Conservation (phyloP, 30 jellyfish, hydroid and myxozoan genomes). For the Rhopilema esculentum region DNA sequence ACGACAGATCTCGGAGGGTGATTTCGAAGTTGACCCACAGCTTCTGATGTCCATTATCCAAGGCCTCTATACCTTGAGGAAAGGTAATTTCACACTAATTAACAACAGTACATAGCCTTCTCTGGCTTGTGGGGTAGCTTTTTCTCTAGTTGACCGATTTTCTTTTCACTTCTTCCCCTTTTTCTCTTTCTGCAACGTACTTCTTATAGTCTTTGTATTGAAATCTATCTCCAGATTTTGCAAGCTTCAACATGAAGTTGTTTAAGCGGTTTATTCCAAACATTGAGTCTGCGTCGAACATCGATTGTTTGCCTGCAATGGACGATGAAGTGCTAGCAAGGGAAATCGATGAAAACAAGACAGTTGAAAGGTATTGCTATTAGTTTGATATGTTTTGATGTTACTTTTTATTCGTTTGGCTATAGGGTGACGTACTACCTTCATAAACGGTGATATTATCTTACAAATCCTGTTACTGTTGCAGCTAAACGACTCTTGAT, state of each 20-base stretch:
- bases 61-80: constrained; percentile 45
- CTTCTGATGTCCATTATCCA: constrained; percentile 51
- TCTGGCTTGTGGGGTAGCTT: neutral
- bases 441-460: neutral
- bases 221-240: constrained; percentile 20
- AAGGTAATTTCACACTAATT: constrained; percentile 24
- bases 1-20: constrained; percentile 39
- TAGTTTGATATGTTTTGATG: too few relatives aligned
- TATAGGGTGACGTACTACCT: too few relatives aligned
- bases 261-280: constrained; percentile 67
- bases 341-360: neutral
- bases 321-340: neutral
- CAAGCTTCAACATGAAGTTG: constrained; percentile 48
- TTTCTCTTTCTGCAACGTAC: too few relatives aligned
- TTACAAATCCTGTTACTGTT: neutral
- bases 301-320: constrained; percentile 55
- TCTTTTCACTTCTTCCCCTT: neutral
- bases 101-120: too few relatives aligned
- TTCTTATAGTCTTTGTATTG: neutral
- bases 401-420: too few relatives aligned
- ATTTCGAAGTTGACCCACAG: constrained; percentile 51
- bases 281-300: constrained; percentile 27
- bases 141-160: neutral
- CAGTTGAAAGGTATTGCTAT: neutral
- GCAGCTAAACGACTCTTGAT: too few relatives aligned